Conservation (phyloP, 2,797 vertebrate species). For the Scleropages formosus region DNA sequence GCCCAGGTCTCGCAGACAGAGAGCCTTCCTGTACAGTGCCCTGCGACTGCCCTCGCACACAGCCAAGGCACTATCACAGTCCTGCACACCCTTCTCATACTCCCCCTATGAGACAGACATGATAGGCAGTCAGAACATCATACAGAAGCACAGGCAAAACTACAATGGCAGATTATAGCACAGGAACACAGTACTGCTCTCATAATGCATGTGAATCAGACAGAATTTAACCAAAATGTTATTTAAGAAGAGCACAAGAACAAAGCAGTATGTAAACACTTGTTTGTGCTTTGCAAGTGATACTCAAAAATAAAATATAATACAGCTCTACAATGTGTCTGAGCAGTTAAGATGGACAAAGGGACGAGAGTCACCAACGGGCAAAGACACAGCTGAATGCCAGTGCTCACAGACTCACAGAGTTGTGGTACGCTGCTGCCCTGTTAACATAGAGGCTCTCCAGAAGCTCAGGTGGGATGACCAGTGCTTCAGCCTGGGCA, state of each 20-base stretch:
- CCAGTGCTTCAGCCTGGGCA: constrained; percentile 86
- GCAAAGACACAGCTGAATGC: too few species aligned
- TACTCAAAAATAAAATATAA: too few species aligned
- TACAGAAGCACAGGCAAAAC: background rate
- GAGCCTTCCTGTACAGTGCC: constrained; percentile 88
- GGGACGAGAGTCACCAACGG: too few species aligned
- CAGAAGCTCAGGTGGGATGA: constrained; percentile 83
- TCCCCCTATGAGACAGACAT: constrained; percentile 68
- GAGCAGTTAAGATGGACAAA: too few species aligned
- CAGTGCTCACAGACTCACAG: constrained; percentile 67
- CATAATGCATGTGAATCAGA: too few species aligned
- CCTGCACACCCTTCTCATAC: constrained; percentile 87
- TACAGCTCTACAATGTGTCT: too few species aligned
- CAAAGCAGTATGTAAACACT: too few species aligned
- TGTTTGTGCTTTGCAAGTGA: too few species aligned
- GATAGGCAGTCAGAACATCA: background rate
- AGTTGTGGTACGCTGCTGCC: constrained; percentile 86
- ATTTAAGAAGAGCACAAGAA: too few species aligned
- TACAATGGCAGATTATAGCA: too few species aligned
- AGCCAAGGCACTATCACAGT: constrained; percentile 83
- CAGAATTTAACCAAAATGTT: too few species aligned
- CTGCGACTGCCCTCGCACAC: constrained; percentile 80
- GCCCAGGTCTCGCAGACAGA: constrained; percentile 85
- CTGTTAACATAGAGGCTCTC: constrained; percentile 92
- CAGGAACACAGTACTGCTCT: too few species aligned